Base-by-base conservation (phyloP, 2,888 invertebrate genomes). In the Pocota personata region DNA sequence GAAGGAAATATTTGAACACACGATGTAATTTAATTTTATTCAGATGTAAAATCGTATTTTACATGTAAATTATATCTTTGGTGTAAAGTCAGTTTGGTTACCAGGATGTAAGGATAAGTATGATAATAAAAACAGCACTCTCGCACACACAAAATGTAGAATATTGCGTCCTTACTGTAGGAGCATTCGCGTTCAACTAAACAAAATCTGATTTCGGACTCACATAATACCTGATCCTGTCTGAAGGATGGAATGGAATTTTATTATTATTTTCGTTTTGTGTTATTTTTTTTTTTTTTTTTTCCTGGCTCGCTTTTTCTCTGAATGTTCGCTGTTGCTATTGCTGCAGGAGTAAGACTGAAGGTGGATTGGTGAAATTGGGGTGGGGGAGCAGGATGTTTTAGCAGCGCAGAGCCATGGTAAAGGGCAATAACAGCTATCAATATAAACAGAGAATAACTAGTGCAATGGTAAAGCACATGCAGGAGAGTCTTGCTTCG, bases 181-280 rank as follows among this genome's bases (percentile, higher is more conserved):
- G 91, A 91, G 89, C 91, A 89, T 87, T 89, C 91, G 91, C 91
- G 91, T 90, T 89, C 91, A 90, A 91, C 91, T 91, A 89, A 91
- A 89, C 82, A 82, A 82, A 87, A 87, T 87, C 87, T 78, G 87
- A 78, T 82, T 78, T 80, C 77, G 67, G 78, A 78, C 82, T 86
- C 86, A 86, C 76, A 82, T 86, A 86, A 77, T 86, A 86, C 86
- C 86, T 86, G 86, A 86, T 86, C 86, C 86, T 86, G 86, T 86
- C 86, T 86, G 82, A 73, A 86, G 86, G 86, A 86, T 86, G 82
- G 76, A 46, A 72, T 72, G 72, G 66, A 82, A 86, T 86, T 86
- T 82, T 86, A 86, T 82, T 86, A 86, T 86, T 86, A 86, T 86
- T 86, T 86, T 86, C 82, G 77, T 77, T 82, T 84, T 86, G 60